Evolutionary conservation across 2,888 invertebrate species (phyloP).

Genomic region (Pecten maximus): DNA sequence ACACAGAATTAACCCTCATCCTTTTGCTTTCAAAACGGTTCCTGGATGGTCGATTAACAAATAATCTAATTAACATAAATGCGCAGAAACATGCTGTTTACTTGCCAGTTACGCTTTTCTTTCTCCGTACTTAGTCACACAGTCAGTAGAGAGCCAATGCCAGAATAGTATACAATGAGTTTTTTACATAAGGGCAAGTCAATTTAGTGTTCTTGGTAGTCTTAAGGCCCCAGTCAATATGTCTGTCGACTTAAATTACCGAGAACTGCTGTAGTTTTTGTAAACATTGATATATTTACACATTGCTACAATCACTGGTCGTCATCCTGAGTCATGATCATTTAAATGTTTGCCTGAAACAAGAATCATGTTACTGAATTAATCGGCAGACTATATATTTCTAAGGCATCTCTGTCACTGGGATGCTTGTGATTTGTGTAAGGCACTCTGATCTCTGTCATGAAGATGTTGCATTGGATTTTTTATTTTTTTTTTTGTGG

Average conservation of each 20-base stretch:
- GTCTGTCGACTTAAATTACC: conserved; percentile 15
- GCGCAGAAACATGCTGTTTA: not conserved
- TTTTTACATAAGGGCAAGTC: conserved; percentile 23
- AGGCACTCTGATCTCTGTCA: not conserved
- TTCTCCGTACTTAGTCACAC: not conserved
- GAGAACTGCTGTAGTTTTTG: not conserved
- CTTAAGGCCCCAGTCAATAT: not conserved
- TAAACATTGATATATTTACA: conserved; percentile 1
- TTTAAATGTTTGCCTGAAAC: conserved; percentile 28
- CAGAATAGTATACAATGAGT: not conserved
- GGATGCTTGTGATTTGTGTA: not conserved
- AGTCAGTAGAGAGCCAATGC: not conserved
- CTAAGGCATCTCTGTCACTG: not conserved
- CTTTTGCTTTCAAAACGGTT: not conserved
- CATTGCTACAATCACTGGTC: not conserved
- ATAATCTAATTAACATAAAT: not conserved
- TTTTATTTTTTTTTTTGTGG: not conserved
- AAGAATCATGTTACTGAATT: conserved; percentile 10
- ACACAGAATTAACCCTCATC: conserved; percentile 7
- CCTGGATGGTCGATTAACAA: not conserved
- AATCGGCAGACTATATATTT: conserved; percentile 13
- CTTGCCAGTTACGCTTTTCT: not conserved
- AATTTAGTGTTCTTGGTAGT: conserved; percentile 1
- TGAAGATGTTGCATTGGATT: not conserved
- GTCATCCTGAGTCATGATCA: conserved; percentile 25